Evolutionary conservation across 2,797 vertebrate genomes (phyloP).

Genomic region (Ara ararauna): DNA sequence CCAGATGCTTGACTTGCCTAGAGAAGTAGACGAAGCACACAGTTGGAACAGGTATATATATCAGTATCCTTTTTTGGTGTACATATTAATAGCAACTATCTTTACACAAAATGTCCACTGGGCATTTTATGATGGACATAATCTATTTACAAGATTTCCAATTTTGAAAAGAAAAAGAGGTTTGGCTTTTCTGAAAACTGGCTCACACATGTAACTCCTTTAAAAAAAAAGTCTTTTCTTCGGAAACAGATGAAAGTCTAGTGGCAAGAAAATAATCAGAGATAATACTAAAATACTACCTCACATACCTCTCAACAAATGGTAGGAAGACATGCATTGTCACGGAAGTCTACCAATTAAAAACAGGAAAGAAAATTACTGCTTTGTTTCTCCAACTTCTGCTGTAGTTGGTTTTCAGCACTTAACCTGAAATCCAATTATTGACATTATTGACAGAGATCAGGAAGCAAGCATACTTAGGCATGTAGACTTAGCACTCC

Average conservation of each 20-base stretch:
- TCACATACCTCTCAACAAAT: not conserved
- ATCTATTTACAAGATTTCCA: not conserved
- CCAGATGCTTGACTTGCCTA: not conserved
- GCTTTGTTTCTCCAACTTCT: conserved; percentile 7
- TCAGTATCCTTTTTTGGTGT: not conserved
- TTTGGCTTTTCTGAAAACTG: not conserved
- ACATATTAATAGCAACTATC: not conserved
- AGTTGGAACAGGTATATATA: not conserved
- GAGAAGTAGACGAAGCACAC: not conserved
- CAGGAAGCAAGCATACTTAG: not conserved
- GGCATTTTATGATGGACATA: not conserved
- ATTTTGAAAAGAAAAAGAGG: not conserved
- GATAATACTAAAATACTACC: not conserved
- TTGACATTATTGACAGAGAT: not conserved
- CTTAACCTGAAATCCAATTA: not conserved
- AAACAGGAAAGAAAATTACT: not conserved
- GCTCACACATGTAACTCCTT: not conserved
- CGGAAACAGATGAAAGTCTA: not conserved
- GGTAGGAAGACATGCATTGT: not conserved
- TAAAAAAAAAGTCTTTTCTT: not conserved
- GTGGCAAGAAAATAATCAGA: not conserved
- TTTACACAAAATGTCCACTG: not conserved
- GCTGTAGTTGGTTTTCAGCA: not conserved
- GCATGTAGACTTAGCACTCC: not conserved
- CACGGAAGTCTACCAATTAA: not conserved